Base-by-base conservation (phyloP, 1,140 invertebrate genomes). In the Chrysomallon squamiferum region DNA sequence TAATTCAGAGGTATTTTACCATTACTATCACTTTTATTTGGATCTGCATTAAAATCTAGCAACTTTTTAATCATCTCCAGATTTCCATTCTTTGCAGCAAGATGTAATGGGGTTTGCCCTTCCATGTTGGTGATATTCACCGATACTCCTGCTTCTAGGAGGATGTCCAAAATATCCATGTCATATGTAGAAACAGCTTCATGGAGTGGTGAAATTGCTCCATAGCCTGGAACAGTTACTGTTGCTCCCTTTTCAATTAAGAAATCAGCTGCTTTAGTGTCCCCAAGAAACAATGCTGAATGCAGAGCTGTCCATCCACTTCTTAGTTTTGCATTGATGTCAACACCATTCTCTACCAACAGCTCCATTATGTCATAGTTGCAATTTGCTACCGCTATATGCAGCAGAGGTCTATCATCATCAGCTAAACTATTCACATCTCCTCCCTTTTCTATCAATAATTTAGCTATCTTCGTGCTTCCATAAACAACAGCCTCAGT, bases 21-120 rank as follows among this genome's bases (percentile, higher is more conserved):
- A 27, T 27, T 54, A 54, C 13, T 4, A 30, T 54, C 50, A 2
- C n/a, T 25, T 0, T 15, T 22, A 27, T 20, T 54, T 3, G 25
- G 22, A 54, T 54, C 25, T 3, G 50, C 50, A 3, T 30, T 30
- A 15, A 54, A 27, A 30, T 54, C 50, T 15, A 54, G 15, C 9
- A 54, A 30, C 29, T 54, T 54, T 22, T 54, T 54, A 13, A 54
- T 30, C n/a, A 27, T 25, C 22, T 54, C 50, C 18, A 54, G 25
- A 30, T 54, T 54, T 3, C 50, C 50, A 22, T 54, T 54, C 25
- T 54, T 54, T 54, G 50, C 50, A 54, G 50, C 50, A 15, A 54
- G 22, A 30, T 54, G 50, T 27, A 54, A 27, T 2, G 50, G 50
- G 15, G 50, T 54, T 54, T 54, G 18, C 1, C 50, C 50, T 0